Base-by-base conservation (phyloP, 2,888 invertebrate genomes). In the Blastobasis adustella region DNA sequence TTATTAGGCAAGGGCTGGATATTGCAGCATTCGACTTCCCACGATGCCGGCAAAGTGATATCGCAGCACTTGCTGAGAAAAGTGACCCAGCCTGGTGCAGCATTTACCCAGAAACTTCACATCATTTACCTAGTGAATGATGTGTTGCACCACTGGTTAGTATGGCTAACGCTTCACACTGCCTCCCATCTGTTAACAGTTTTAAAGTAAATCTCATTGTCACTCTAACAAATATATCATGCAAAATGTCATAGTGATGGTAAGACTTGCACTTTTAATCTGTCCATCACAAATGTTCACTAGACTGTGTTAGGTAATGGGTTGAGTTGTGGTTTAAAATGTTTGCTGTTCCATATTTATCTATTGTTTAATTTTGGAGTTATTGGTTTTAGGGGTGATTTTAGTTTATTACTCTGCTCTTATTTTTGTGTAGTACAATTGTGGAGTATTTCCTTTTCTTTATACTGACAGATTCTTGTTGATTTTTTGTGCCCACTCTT, bases 61-160 rank as follows among this genome's bases (percentile, higher is more conserved):
- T 94, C 97, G 46, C 93, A 96, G 79, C 97, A 97, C 89, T 91
- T 98, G 62, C 91, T 97, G 59, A 93, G 94, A 84, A 97, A 96
- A 95, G 91, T 91, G 71, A 91, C 91, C 53, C 86, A 90, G 71
- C 79, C 85, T 47, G 91, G 91, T 44, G 92, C 94, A 50, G 91
- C 93, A 47, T 99, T 99, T 90, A 93, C 94, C 62, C 95, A 96
- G 86, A 95, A 98, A 82, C 92, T 99, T 54, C 99, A 99, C 90
- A 93, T 99, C 80, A 97, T 99, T 79, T 99, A 99, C 90, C 92
- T 99, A 72, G 96, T 99, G 69, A 99, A 99, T 90, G 99, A 99
- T 91, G 95, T 99, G 58, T 91, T 99, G 50, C 98, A 99, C 86
- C 98, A 99, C 88, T 97, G 96, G 96, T 96, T 92, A 93, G 93